Evolutionary conservation across 2,888 invertebrate species (phyloP).

Genomic region (Synergus laeviventris): DNA sequence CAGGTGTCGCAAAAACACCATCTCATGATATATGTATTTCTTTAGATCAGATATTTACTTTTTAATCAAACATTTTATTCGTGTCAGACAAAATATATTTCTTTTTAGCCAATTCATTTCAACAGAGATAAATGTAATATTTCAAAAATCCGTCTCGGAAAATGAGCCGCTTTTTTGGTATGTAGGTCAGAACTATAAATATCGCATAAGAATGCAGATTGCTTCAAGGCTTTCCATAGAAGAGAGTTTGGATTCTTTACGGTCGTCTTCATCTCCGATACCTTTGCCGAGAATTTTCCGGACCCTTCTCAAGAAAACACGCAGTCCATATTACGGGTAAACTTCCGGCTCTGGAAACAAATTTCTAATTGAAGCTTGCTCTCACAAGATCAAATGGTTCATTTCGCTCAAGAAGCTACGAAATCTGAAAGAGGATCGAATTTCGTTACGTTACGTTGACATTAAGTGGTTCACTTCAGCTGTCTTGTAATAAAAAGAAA

Average conservation of each 20-base stretch:
- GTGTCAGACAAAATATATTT: not conserved
- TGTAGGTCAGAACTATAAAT: constrained; percentile 17
- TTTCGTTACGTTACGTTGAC: constrained; percentile 10
- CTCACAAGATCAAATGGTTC: constrained; percentile 35
- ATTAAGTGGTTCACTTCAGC: constrained; percentile 14
- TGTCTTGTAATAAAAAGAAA: constrained; percentile 3
- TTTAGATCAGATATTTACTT: not conserved
- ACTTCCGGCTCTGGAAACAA: constrained; percentile 10
- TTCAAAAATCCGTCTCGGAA: not conserved
- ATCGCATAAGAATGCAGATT: constrained; percentile 9
- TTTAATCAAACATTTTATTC: not conserved
- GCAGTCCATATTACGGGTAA: constrained; percentile 2
- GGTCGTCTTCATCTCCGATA: not conserved
- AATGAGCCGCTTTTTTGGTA: not conserved
- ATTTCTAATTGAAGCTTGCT: constrained; percentile 33
- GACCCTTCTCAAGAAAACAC: constrained; percentile 13
- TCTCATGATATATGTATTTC: constrained; percentile 8
- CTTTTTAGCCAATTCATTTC: too few relatives aligned
- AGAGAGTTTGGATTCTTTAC: not conserved
- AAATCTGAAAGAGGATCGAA: constrained; percentile 35
- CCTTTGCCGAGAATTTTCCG: not conserved
- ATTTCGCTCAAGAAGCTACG: constrained; percentile 27
- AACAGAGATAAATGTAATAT: not conserved
- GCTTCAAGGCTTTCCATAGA: not conserved
- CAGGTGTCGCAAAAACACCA: constrained; percentile 11